Base-by-base conservation (phyloP, 2,888 invertebrate species). In the Apoderus coryli region DNA sequence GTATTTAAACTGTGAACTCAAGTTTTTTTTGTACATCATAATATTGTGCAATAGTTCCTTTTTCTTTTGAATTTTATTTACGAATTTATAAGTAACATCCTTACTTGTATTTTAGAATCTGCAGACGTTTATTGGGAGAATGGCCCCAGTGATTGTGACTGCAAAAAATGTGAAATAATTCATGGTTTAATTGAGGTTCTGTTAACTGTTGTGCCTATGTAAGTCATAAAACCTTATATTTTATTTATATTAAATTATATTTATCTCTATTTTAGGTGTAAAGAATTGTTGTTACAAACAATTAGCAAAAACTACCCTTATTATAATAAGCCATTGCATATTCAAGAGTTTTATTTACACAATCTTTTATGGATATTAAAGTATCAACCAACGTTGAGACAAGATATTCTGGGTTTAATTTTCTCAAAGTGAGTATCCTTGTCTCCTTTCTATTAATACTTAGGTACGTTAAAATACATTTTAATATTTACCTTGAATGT, bases 351-450 rank as follows among this genome's bases (percentile, higher is more conserved):
- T 7, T 92, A 79, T 54, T 53, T 85, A 10, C 70, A 76, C 48
- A 86, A 88, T 56, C 54, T 88, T 24, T 63, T 92, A 30, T 72
- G 73, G 64, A 65, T 88, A 41, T 60, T 75, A 35, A 69, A 73
- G 24, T 85, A 85, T 52, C 69, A 80, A 41, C 81, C 85, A 0
- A 63, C 69, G 1, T 61, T 82, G 29, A 64, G 72, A 28, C 67
- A 69, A 41, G 69, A 74, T 39, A 66, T 90, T 15, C 60, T 90
- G 43, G 67, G 72, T 38, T 61, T 85, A 33, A 69, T 89, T 46
- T 62, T 88, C 38, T 75, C 76, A 46, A 81, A 76, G 79, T 84
- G 64, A 63, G 65, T 56, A 37, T 29, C 32, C 16, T 39, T 45
- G 7, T 35, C 24, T 4, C n/a, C 28, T 4, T 9, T 14, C 10